Evolutionary conservation across 2,888 invertebrate genomes (phyloP), one percentile per base, ranked within the genome.

Genomic region (Mystacides longicornis): DNA sequence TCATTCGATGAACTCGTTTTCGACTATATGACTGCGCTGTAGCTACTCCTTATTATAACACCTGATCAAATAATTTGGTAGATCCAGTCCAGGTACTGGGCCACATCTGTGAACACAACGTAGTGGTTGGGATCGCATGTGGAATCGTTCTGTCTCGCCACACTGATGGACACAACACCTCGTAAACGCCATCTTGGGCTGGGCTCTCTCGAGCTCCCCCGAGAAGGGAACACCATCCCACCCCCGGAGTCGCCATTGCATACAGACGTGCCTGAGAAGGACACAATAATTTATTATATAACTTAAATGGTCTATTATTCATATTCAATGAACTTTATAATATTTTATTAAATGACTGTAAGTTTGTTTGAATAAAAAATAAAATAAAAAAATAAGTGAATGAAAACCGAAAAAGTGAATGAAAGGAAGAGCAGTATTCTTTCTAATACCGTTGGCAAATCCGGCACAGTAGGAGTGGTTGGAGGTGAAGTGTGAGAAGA

Each of bases 51-150:
- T n/a, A n/a, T n/a, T n/a, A n/a, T n/a, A n/a, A n/a, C n/a, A n/a
- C n/a, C n/a, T n/a, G n/a, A 45, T 45, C 20, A 45, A 19, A 20
- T 45, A 2, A 23, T 59, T 23, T 56, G 52, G 37, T 65, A 64
- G 20, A 81, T 74, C 80, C 81, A 82, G 7, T 75, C 71, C 56
- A 78, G 64, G 68, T 80, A 75, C 65, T 81, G 79, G 3, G 81
- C 81, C 21, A 79, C 67, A 60, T 83, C 83, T 0, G 82, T 82
- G 63, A 83, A 82, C 4, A 82, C 77, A 18, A 81, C 78, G 66
- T 80, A 82, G 62, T 82, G 80, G 0, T 73, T 71, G 0, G 81
- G 76, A 61, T 83, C 81, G 61, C 83, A 83, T 5, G 79, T 68
- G 62, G 75, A 73, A 60, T 79, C 77, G 64, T 79, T 78, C 63